A percentile compares a stretch with the other conserved stretches of the same genome.
Conservation (phyloP, 2,888 invertebrate genomes). For the Nomada goodeniana region DNA sequence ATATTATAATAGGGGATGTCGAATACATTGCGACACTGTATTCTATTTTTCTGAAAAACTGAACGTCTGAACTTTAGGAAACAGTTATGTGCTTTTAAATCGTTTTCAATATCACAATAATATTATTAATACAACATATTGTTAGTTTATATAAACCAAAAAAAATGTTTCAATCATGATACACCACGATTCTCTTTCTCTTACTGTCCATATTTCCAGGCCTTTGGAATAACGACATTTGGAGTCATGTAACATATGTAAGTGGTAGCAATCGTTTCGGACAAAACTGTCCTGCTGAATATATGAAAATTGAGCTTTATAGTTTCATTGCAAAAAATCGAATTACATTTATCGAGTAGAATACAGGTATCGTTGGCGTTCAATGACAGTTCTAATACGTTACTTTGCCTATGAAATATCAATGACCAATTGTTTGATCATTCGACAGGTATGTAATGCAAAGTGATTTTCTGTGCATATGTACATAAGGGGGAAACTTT, state of each 20-base stretch:
- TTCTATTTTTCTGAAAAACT: background rate
- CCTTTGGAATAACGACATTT: background rate
- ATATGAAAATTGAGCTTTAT: background rate
- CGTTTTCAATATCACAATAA: too few species aligned
- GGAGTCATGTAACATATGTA: background rate
- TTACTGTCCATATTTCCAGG: background rate
- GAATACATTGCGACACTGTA: background rate
- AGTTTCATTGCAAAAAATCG: background rate
- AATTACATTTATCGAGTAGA: background rate
- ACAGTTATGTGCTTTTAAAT: too few species aligned
- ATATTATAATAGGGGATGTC: conserved; percentile 12
- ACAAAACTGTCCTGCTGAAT: background rate
- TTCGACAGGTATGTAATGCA: background rate
- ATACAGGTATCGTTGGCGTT: background rate
- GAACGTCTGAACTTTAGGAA: background rate
- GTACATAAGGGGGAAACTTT: background rate
- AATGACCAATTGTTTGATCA: background rate
- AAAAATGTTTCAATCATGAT: background rate
- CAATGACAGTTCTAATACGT: background rate
- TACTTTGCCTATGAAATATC: background rate
- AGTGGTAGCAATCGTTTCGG: background rate
- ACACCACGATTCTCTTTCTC: background rate
- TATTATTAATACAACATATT: background rate
- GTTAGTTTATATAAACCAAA: background rate
- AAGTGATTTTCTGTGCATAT: background rate